Evolutionary conservation across 1,140 invertebrate genomes (phyloP), one percentile per base, ranked within the genome.

Genomic region (Melanaphis sacchari): DNA sequence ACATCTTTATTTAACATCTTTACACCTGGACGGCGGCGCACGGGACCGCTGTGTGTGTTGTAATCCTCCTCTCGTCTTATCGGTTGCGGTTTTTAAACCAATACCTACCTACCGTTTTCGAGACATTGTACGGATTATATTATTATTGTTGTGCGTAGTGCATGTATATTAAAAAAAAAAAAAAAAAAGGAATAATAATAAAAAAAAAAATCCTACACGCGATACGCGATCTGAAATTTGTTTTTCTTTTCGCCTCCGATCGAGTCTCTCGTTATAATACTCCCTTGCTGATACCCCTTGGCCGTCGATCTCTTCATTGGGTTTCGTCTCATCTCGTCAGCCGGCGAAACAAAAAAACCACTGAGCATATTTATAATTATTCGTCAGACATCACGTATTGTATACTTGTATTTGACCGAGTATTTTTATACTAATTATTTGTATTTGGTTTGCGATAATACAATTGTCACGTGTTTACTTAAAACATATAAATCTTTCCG

Each of bases 31-130:
- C 91, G 21, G 15, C 46, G 88, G 49, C 84, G 90, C 90, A 92
- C 90, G 90, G 91, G 91, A 92, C 41, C 26, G 38, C 54, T 24
- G 40, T 31, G 15, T 40, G 38, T 40, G 59, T 43, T 21, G 81
- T 85, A 85, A 93, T 93, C 76, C 76, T 40, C 91, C 15, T 54
- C 87, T 40, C 41, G 46, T 93, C 91, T 93, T 93, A 93, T 93
- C 91, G 91, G 81, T 93, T 93, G 91, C 91, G 91, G 91, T 93
- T 93, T 93, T 93, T 93, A 93, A 93, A 93, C 91, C 91, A 85
- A 93, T 93, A 93, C 91, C 91, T 84, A 84, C 91, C 82, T 38
- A 84, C 82, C 36, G 82, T 40, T 26, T 84, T 84, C 59, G 15
- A 76, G 59, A 76, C 59, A 76, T 76, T 76, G 59, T 76, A 76